phyloP scores from a whole-genome alignment of 1,140 invertebrate species.

The Sinonovacula constricta region DNA sequence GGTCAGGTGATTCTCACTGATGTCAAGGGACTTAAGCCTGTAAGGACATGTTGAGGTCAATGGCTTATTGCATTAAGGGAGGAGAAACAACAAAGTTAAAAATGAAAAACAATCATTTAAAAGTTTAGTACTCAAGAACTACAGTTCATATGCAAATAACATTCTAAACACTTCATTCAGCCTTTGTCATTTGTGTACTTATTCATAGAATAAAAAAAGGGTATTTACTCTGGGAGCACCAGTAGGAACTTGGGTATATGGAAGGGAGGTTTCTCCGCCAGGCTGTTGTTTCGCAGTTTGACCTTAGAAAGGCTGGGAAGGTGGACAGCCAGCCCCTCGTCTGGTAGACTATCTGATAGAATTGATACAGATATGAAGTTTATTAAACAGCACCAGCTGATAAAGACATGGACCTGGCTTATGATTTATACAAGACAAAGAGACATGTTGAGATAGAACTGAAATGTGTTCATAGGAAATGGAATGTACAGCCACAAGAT shows the following conservation, averaged over 20 bases:
- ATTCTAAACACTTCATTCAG: not conserved
- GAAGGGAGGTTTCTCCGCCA: conserved; percentile 68
- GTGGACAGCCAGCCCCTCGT: conserved; percentile 54
- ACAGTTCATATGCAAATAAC: not conserved
- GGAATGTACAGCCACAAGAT: too few species aligned
- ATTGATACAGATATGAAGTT: too few species aligned
- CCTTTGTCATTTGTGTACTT: too few species aligned
- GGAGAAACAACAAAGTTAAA: too few species aligned
- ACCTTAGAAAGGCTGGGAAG: conserved; percentile 58
- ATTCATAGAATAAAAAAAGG: too few species aligned
- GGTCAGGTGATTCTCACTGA: conserved; percentile 65
- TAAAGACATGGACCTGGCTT: too few species aligned
- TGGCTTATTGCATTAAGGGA: too few species aligned
- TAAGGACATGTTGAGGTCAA: conserved; percentile 41
- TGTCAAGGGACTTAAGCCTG: conserved; percentile 67
- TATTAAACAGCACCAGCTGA: too few species aligned
- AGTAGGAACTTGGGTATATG: conserved; percentile 72
- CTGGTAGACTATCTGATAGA: conserved; percentile 59
- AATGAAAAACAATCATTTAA: not conserved
- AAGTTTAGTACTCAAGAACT: not conserved
- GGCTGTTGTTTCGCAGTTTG: conserved; percentile 62
- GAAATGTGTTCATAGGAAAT: too few species aligned
- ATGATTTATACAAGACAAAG: too few species aligned
- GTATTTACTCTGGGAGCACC: conserved; percentile 69
- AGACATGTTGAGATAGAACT: not conserved